Evolutionary conservation across 1,140 invertebrate genomes (phyloP).

Genomic region (Trypoxylus dichotomus): DNA sequence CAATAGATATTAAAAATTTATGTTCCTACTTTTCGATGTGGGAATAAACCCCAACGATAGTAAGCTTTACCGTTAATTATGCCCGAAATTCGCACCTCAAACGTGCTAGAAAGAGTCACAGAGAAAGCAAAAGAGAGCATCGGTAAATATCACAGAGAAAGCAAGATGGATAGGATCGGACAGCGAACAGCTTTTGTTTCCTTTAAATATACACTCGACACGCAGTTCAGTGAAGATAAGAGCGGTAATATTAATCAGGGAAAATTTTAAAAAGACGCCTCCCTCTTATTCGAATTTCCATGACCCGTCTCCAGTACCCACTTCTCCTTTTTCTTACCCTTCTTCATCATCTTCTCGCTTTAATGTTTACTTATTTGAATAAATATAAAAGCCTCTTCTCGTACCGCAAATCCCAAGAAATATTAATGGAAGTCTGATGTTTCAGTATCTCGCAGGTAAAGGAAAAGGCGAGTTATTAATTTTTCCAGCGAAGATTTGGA

Average conservation of each 20-base stretch:
- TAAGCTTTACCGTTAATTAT: too few relatives aligned
- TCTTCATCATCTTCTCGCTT: background rate
- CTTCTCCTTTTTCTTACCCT: background rate
- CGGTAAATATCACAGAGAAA: too few relatives aligned
- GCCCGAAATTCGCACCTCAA: too few relatives aligned
- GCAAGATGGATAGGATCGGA: background rate
- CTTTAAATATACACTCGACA: background rate
- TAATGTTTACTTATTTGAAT: constrained; percentile 4
- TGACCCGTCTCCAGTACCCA: too few relatives aligned
- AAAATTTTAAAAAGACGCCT: background rate
- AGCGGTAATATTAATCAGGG: background rate
- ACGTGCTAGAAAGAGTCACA: too few relatives aligned
- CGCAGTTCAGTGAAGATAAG: background rate
- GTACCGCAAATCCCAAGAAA: background rate
- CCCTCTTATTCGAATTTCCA: too few relatives aligned
- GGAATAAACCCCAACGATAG: too few relatives aligned
- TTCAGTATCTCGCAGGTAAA: background rate
- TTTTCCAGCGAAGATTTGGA: too few relatives aligned
- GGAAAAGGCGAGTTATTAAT: too few relatives aligned
- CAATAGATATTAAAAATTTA: too few relatives aligned
- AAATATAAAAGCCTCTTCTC: background rate
- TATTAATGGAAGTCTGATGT: background rate
- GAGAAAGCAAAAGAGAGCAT: too few relatives aligned
- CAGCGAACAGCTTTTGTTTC: background rate
- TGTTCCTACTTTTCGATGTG: too few relatives aligned